phyloP scores from a whole-genome alignment of 1,140 invertebrate species.

The Rhysida immarginata region DNA sequence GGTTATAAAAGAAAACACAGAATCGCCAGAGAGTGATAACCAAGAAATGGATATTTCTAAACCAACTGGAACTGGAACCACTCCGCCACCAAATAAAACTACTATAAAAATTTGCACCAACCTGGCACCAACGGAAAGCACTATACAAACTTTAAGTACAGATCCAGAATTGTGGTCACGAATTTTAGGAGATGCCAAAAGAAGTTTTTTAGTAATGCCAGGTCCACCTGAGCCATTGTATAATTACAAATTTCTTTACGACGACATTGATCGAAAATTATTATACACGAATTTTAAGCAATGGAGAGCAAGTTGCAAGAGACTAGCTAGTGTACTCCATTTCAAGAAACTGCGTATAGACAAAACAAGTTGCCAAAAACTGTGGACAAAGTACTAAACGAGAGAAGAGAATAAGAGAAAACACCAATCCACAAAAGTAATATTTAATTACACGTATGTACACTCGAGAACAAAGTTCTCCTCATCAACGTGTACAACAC shows the following conservation, averaged over 20 bases:
- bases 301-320: constrained; percentile 3
- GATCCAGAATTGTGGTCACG: constrained; percentile 3
- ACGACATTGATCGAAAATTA: constrained; percentile 7
- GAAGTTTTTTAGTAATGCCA: constrained; percentile 9
- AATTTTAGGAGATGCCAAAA: constrained; percentile 9
- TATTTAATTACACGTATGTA: no score
- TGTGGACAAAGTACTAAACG: no score
- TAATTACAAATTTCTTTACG: constrained; percentile 8
- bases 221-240: constrained; percentile 11
- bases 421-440: no score
- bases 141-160: constrained; percentile 8
- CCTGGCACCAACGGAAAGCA: background rate
- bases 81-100: background rate
- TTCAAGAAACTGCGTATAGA: background rate
- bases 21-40: background rate
- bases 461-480: no score
- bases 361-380: no score
- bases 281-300: constrained; percentile 7
- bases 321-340: background rate
- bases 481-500: no score
- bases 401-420: no score
- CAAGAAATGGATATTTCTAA: background rate
- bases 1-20: background rate
- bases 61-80: background rate
- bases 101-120: background rate